Percentiles rank a stretch among this genome's conserved stretches.
Evolutionary conservation across 2,888 invertebrate genomes (phyloP).

Genomic region (Strigamia crassipes): DNA sequence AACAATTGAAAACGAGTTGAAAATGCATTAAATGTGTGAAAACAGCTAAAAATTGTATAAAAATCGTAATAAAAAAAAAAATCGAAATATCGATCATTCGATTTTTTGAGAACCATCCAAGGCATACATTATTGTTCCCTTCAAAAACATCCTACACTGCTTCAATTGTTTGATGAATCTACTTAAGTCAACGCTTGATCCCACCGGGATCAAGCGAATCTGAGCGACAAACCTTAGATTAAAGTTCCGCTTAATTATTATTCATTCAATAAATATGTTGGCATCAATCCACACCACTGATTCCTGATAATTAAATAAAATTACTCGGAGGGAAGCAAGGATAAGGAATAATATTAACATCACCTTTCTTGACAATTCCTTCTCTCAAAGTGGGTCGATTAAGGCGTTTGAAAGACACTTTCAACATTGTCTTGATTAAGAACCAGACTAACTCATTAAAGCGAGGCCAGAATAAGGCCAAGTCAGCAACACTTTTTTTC

Average conservation of each 20-base stretch:
- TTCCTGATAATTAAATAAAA: background rate
- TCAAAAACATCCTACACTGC: background rate
- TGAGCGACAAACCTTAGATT: conserved; percentile 15
- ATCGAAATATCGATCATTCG: too few species aligned
- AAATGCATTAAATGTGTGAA: too few species aligned
- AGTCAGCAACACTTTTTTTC: conserved; percentile 37
- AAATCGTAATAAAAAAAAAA: too few species aligned
- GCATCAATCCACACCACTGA: background rate
- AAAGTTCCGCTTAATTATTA: background rate
- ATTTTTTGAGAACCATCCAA: too few species aligned
- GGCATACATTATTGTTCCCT: background rate
- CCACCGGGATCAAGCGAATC: background rate
- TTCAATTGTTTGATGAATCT: background rate
- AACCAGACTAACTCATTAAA: conserved; percentile 24
- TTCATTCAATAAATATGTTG: background rate
- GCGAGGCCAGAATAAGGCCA: background rate
- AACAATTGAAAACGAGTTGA: too few species aligned
- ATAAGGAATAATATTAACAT: background rate
- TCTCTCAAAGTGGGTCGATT: background rate
- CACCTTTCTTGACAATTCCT: background rate
- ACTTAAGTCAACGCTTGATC: background rate
- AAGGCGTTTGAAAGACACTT: conserved; percentile 36
- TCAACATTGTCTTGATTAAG: conserved; percentile 30
- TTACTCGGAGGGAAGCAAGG: background rate
- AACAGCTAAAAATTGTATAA: too few species aligned